phyloP scores from a whole-genome alignment of 2,113 vertebrate species.

The Myrmophylax atrothorax region DNA sequence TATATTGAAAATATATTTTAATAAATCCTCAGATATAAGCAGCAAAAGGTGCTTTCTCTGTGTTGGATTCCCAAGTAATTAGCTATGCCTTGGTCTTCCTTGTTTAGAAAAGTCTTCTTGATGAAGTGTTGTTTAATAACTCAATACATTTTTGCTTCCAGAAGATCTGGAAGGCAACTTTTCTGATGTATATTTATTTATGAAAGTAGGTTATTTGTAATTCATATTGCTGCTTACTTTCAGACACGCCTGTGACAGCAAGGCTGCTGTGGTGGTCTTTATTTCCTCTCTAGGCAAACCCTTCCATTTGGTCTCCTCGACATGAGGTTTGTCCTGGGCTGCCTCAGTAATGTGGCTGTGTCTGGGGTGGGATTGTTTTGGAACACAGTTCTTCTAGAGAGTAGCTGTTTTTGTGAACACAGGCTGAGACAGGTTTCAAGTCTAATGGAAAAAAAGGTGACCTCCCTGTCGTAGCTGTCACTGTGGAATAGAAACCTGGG shows the following conservation, averaged over 20 bases:
- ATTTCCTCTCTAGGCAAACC: background rate
- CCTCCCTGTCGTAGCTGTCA: accelerated
- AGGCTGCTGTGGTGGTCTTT: background rate
- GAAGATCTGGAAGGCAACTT: constrained; percentile 1
- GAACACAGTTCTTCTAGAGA: background rate
- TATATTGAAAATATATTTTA: constrained; percentile 42
- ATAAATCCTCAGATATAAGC: constrained; percentile 36
- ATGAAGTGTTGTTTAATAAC: constrained; percentile 19
- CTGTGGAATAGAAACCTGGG: background rate
- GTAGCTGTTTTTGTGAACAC: background rate
- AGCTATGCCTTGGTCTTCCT: constrained; percentile 18
- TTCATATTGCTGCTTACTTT: constrained; percentile 1
- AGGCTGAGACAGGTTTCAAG: background rate
- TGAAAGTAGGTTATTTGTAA: background rate
- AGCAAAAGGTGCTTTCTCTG: constrained; percentile 50
- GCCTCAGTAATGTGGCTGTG: background rate
- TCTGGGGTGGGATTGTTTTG: background rate
- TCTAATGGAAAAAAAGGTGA: background rate
- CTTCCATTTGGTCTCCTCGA: background rate
- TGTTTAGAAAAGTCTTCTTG: background rate
- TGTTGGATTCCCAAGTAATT: constrained; percentile 54
- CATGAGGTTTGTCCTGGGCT: background rate
- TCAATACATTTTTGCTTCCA: background rate
- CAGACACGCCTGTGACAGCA: background rate
- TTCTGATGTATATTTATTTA: constrained; percentile 23